Percentiles rank a stretch among this genome's conserved stretches.
Evolutionary conservation across 2,888 invertebrate species (phyloP).

Genomic region (Caenorhabditis afra): DNA sequence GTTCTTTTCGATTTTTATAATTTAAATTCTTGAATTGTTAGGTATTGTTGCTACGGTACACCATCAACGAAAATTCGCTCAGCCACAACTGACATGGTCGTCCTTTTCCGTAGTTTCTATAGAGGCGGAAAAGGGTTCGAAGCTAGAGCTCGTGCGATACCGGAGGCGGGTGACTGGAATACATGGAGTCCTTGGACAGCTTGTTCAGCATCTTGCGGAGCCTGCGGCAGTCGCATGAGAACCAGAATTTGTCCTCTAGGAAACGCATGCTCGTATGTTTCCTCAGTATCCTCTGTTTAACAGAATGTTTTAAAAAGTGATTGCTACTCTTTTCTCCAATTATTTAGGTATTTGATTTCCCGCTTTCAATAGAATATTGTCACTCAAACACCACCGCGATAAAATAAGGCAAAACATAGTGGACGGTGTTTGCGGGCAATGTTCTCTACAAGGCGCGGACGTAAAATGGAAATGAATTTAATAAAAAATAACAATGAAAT

Average conservation of each 20-base stretch:
- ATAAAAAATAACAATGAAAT: conserved; percentile 14
- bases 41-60: conserved; percentile 80
- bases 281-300: neutral
- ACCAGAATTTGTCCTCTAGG: conserved; percentile 74
- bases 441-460: no score
- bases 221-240: conserved; percentile 78
- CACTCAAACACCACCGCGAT: no score
- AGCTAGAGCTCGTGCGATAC: conserved; percentile 75
- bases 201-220: conserved; percentile 79
- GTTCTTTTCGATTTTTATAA: neutral
- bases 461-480: no score
- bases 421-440: no score
- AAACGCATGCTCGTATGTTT: conserved; percentile 75
- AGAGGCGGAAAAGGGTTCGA: conserved; percentile 80
- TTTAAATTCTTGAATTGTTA: conserved; percentile 41
- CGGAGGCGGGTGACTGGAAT: conserved; percentile 69
- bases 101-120: conserved; percentile 81
- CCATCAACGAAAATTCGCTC: conserved; percentile 78
- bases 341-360: no score
- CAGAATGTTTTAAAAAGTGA: no score
- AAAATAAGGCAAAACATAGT: no score
- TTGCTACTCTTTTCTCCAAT: no score
- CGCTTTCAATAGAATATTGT: no score
- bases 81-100: conserved; percentile 79
- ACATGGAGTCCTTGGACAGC: conserved; percentile 76